Evolutionary conservation across 2,888 invertebrate genomes (phyloP).

Genomic region (Rhyacophila evoluta): DNA sequence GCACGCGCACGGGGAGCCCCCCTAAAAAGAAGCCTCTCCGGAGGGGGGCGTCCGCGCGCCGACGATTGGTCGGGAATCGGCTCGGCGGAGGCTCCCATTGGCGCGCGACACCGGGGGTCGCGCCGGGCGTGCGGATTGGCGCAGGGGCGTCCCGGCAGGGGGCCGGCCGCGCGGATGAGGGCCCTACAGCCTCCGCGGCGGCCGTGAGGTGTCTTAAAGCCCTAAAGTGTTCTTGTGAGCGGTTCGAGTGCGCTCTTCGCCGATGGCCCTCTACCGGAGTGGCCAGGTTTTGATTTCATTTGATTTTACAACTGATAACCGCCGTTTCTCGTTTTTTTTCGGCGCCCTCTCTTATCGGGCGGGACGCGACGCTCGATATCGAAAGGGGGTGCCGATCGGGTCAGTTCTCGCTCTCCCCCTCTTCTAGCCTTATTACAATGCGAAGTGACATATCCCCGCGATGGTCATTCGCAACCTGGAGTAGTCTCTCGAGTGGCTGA

Average conservation of each 20-base stretch:
- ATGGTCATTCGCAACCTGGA: conserved; percentile 13
- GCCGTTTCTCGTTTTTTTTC: conserved; percentile 47
- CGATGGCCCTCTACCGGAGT: conserved; percentile 53
- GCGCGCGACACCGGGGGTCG: conserved; percentile 28
- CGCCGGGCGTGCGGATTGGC: conserved; percentile 56
- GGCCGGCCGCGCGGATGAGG: conserved; percentile 63
- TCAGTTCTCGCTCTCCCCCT: neutral
- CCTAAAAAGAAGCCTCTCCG: neutral
- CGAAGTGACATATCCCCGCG: neutral
- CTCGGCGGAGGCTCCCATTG: neutral
- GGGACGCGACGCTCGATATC: conserved; percentile 11
- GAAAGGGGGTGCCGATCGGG: neutral
- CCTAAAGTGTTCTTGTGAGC: conserved; percentile 54
- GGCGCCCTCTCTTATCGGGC: conserved; percentile 38
- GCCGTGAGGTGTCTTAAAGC: conserved; percentile 55
- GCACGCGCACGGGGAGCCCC: conserved; percentile 27
- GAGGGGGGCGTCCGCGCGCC: conserved; percentile 11
- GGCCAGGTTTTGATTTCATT: conserved; percentile 56
- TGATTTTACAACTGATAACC: conserved; percentile 55
- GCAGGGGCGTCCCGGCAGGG: conserved; percentile 69
- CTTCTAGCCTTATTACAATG: conserved; percentile 4
- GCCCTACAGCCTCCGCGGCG: conserved; percentile 35
- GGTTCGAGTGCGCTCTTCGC: conserved; percentile 53
- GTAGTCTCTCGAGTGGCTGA: neutral
- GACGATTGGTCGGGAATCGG: neutral